phyloP scores from a whole-genome alignment of 2,888 invertebrate genomes.

The Amiota minor region DNA sequence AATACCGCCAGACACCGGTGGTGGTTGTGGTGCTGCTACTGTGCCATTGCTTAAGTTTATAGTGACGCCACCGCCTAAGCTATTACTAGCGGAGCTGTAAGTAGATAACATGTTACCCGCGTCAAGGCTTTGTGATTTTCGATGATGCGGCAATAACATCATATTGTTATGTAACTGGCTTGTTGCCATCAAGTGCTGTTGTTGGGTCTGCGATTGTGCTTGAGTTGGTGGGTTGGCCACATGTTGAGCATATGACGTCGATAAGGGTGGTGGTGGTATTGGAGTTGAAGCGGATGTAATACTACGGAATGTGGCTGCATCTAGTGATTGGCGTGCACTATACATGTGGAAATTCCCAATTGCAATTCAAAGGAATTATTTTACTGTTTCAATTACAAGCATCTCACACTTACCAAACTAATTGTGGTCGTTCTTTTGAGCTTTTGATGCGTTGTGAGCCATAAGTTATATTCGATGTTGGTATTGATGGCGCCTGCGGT shows the following conservation, averaged over 20 bases:
- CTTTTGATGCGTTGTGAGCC: constrained; percentile 78
- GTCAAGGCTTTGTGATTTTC: constrained; percentile 89
- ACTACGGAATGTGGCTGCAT: constrained; percentile 60
- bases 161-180: constrained; percentile 54
- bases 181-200: constrained; percentile 5
- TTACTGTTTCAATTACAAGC: not conserved
- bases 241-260: constrained; percentile 45
- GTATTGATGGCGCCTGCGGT: constrained; percentile 37
- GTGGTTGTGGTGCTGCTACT: constrained; percentile 22
- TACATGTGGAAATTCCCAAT: not conserved
- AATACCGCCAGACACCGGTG: constrained; percentile 42
- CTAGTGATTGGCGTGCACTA: constrained; percentile 64
- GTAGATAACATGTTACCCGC: constrained; percentile 74
- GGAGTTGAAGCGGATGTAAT: constrained; percentile 41
- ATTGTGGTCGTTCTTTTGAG: constrained; percentile 76
- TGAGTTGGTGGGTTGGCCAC: constrained; percentile 46
- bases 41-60: not conserved
- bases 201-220: constrained; percentile 22
- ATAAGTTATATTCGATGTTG: constrained; percentile 42
- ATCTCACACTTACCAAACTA: constrained; percentile 60
- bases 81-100: constrained; percentile 41
- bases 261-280: constrained; percentile 45
- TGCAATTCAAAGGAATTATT: not conserved
- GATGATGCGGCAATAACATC: constrained; percentile 75
- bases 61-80: not conserved